Percentiles rank a stretch among this genome's conserved stretches.
phyloP scores from a whole-genome alignment of 2,113 vertebrate species.

The Pontoporia blainvillei region DNA sequence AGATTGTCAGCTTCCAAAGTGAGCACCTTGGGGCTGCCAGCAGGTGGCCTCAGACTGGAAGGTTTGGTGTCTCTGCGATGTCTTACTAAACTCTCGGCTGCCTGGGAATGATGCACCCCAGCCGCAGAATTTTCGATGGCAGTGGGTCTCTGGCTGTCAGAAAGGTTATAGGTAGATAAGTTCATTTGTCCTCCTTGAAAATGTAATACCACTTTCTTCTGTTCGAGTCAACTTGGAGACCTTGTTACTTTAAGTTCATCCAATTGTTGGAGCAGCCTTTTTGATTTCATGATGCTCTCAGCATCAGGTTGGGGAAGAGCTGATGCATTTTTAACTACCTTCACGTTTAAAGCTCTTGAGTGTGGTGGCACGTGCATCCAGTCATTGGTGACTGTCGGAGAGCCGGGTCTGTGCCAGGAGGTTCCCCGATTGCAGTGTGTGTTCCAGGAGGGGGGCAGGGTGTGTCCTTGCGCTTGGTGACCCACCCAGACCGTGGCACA shows the following conservation, averaged over 20 bases:
- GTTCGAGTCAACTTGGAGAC: slow-evolving; percentile 50
- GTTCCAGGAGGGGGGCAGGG: not conserved
- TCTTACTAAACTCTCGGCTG: slow-evolving; percentile 54
- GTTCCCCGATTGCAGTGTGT: not conserved
- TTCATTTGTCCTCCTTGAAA: slow-evolving; percentile 61
- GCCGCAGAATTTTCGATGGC: slow-evolving; percentile 46
- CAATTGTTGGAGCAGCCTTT: not conserved
- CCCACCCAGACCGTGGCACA: not conserved
- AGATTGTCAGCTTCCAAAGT: slow-evolving; percentile 31
- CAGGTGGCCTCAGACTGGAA: not conserved
- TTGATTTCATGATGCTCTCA: slow-evolving; percentile 23
- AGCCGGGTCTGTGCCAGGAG: not conserved
- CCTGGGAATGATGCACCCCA: not conserved
- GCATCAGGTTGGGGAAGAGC: slow-evolving; percentile 8
- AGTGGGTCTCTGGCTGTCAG: slow-evolving; percentile 36
- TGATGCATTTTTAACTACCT: slow-evolving; percentile 54
- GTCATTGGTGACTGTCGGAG: not conserved
- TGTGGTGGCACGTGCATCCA: not conserved
- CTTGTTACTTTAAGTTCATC: slow-evolving; percentile 62
- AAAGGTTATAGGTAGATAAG: slow-evolving; percentile 49
- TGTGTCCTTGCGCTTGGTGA: not conserved
- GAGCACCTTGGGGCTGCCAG: slow-evolving; percentile 12
- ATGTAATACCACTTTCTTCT: slow-evolving; percentile 63
- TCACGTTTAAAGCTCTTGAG: not conserved
- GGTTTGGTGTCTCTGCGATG: slow-evolving; percentile 3